Percentiles rank a stretch among this genome's conserved stretches.
These are phyloP conservation scores for Siniperca undulata DNA, from an alignment of 2,797 vertebrate genomes.

Conservation along the genomic window DNA sequence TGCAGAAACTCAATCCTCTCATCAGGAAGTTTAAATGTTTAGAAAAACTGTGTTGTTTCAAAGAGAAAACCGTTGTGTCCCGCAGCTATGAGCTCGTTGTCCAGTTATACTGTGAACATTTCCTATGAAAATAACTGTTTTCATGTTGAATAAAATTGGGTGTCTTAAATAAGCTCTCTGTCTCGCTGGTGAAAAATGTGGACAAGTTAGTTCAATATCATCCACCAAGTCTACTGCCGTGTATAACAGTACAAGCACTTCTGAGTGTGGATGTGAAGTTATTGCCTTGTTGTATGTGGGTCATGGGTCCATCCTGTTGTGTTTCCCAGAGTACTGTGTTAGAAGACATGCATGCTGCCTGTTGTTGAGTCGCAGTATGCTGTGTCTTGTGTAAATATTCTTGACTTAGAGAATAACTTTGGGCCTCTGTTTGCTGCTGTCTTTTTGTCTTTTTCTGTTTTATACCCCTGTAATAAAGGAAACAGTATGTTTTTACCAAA, in stretches of 20 bases:
- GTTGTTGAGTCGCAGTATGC: slow-evolving; percentile 33
- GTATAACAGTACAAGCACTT: slow-evolving; percentile 1
- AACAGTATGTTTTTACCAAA: slow-evolving; percentile 49
- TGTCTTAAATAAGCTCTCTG: slow-evolving; percentile 26
- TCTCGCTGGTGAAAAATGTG: slow-evolving; percentile 20
- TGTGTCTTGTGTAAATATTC: slow-evolving; percentile 22
- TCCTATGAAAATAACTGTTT: slow-evolving; percentile 25
- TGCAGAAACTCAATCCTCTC: slow-evolving; percentile 3
- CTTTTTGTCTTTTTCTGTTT: slow-evolving; percentile 35
- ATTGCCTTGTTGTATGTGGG: slow-evolving; percentile 29
- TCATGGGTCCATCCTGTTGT: slow-evolving; percentile 31
- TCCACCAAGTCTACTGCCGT: slow-evolving; percentile 7
- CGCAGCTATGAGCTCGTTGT: slow-evolving; percentile 38
- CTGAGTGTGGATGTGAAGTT: slow-evolving; percentile 32
- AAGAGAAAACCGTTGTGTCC: slow-evolving; percentile 17
- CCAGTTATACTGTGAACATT: slow-evolving; percentile 33
- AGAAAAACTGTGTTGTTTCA: slow-evolving; percentile 27
- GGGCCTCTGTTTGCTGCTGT: slow-evolving; percentile 19
- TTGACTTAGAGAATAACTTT: slow-evolving; percentile 4
- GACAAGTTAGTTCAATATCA: neutral
- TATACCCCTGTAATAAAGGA: slow-evolving; percentile 26
- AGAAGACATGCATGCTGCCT: slow-evolving; percentile 53
- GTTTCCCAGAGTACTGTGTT: slow-evolving; percentile 26
- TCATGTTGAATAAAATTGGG: slow-evolving; percentile 13
- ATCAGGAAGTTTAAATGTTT: slow-evolving; percentile 37